These are phyloP conservation scores for Bubalus kerabau DNA, from an alignment of 2,113 vertebrate species.

Conservation along the genomic window DNA sequence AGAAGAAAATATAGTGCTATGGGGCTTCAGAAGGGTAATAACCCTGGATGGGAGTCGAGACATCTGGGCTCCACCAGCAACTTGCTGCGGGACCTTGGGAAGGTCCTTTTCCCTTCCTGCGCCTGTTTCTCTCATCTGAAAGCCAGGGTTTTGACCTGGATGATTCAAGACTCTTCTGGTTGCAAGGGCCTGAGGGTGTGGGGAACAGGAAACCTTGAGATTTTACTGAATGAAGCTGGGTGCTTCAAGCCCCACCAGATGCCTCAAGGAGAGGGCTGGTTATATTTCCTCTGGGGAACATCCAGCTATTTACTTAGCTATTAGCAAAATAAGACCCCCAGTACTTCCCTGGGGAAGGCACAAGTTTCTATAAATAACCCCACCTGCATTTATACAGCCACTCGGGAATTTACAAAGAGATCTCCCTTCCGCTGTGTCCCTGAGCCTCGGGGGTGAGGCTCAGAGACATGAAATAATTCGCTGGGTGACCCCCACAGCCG, in stretches of 20 bases:
- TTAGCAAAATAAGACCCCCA: not conserved
- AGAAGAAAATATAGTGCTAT: not conserved
- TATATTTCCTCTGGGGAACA: not conserved
- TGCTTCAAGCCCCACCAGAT: not conserved
- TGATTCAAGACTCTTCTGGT: not conserved
- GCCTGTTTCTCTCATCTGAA: not conserved
- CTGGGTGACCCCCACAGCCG: not conserved
- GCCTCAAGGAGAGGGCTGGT: not conserved
- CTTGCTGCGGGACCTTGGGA: not conserved
- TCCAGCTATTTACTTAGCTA: not conserved
- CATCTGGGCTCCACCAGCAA: not conserved
- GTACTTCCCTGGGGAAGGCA: not conserved
- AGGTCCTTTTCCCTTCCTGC: not conserved
- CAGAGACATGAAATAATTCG: accelerated
- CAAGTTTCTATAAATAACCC: not conserved
- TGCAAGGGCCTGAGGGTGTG: not conserved
- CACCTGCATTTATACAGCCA: not conserved
- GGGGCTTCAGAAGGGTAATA: not conserved
- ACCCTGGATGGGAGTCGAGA: not conserved
- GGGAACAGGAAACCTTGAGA: not conserved
- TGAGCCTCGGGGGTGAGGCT: not conserved
- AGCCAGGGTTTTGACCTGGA: not conserved
- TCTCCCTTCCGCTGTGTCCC: not conserved
- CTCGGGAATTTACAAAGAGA: not conserved
- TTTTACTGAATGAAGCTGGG: not conserved